Evolutionary conservation across 2,888 invertebrate species (phyloP), one percentile per base, ranked within the genome.

Genomic region (Ichneumoninae sp.): DNA sequence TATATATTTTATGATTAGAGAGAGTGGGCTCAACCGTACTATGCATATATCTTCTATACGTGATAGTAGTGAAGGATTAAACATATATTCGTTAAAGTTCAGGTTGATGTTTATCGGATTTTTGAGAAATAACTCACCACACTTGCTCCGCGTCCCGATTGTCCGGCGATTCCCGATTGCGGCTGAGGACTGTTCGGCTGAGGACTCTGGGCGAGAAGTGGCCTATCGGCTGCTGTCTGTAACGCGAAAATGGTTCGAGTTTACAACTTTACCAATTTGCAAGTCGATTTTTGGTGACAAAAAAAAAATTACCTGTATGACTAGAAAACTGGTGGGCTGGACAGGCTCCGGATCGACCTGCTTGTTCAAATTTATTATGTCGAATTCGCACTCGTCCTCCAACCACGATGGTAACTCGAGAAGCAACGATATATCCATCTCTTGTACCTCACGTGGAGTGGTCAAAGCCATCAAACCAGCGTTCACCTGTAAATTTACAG

Each of bases 321-420:
- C 97, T 92, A 99, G 95, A 95, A 98, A 99, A 91, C 98, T 97
- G 76, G 97, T 96, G 86, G 96, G 95, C 68, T 96, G 96, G 85
- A 96, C 94, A 47, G 96, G 95, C 88, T 97, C 98, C 68, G 96
- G 96, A 92, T 97, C 97, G 19, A 91, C 89, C 75, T 92, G 92
- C 87, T 96, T 96, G 82, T 96, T 96, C 71, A 98, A 94, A 92
- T 97, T 97, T 89, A 99, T 95, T 89, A 99, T 97, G 94, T 99
- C 99, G 92, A 99, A 97, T 94, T 99, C 99, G 92, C 98, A 98
- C 94, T 99, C 98, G 94, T 99, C 99, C 94, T 98, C 98, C 83
- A 98, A 95, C 99, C 99, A 99, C 86, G 96, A 96, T 7, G 98
- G 97, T 77, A 98, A 97, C 91, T 98, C 97, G n/a, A 97, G 95